Evolutionary conservation across 2,888 invertebrate species (phyloP).

Genomic region (Dioctria rufipes): DNA sequence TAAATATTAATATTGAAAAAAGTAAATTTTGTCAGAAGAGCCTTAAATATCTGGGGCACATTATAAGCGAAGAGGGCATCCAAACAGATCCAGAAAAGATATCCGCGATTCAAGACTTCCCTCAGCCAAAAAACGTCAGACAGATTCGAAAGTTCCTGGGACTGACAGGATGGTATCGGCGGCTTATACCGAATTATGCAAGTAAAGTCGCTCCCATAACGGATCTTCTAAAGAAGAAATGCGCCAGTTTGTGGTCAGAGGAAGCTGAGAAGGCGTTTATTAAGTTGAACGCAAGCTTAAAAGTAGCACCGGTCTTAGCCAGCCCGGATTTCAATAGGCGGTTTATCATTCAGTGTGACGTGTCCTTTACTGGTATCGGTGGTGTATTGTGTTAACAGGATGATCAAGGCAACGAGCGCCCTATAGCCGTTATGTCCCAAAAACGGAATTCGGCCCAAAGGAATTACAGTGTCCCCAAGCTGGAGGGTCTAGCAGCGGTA

Average conservation of each 20-base stretch:
- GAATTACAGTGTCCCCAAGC: slow-evolving; percentile 55
- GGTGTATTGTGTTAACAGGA: too few relatives aligned
- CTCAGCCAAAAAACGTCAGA: neutral
- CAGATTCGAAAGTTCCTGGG: neutral
- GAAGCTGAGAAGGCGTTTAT: neutral
- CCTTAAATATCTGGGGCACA: slow-evolving; percentile 25
- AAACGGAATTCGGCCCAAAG: slow-evolving; percentile 57
- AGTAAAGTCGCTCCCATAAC: neutral
- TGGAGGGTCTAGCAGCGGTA: slow-evolving; percentile 55
- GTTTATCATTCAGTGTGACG: too few relatives aligned
- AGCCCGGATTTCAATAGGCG: slow-evolving; percentile 5
- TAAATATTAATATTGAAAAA: neutral
- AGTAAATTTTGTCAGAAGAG: neutral
- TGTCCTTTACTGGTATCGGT: too few relatives aligned
- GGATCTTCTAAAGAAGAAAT: neutral
- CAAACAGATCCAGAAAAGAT: slow-evolving; percentile 9
- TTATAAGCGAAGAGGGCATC: neutral
- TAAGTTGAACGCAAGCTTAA: neutral
- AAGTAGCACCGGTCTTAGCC: neutral
- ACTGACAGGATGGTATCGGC: neutral
- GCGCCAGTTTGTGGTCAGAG: neutral
- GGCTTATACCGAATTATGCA: slow-evolving; percentile 4
- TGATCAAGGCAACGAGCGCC: too few relatives aligned
- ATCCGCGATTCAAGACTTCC: neutral
- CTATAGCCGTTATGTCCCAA: too few relatives aligned